Percentiles rank a stretch among this genome's conserved stretches.
phyloP scores from a whole-genome alignment of 2,888 invertebrate genomes.

The Serrognathus titanus region DNA sequence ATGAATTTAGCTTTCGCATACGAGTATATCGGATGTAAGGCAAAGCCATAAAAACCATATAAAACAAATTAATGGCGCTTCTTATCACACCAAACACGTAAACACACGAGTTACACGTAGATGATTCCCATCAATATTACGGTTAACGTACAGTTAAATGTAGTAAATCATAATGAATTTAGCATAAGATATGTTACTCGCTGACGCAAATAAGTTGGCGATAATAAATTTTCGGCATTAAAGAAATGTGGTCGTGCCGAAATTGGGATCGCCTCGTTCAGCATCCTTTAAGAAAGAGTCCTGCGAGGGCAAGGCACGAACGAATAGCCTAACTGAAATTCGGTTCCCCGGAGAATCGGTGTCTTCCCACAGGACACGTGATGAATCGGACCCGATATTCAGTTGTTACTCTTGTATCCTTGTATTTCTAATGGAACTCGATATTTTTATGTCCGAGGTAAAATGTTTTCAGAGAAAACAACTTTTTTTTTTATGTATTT shows the following conservation, averaged over 20 bases:
- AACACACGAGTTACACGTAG: too few relatives aligned
- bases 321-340: conserved; percentile 17
- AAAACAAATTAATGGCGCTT: too few relatives aligned
- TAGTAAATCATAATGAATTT: too few relatives aligned
- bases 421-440: conserved; percentile 35
- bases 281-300: conserved; percentile 27
- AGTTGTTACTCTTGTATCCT: conserved; percentile 35
- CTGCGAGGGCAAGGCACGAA: conserved; percentile 21
- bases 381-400: conserved; percentile 36
- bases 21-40: too few relatives aligned
- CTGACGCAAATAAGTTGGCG: too few relatives aligned
- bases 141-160: too few relatives aligned
- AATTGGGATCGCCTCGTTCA: background rate
- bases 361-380: conserved; percentile 23
- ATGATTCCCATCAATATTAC: too few relatives aligned
- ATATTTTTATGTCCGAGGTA: conserved; percentile 31
- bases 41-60: too few relatives aligned
- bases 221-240: too few relatives aligned
- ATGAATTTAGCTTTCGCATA: too few relatives aligned
- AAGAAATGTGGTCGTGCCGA: background rate
- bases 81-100: too few relatives aligned
- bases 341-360: conserved; percentile 3
- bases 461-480: conserved; percentile 28
- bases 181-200: too few relatives aligned
- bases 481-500: conserved; percentile 21